Conservation (phyloP, 2,797 vertebrate genomes). For the Coluber constrictor region DNA sequence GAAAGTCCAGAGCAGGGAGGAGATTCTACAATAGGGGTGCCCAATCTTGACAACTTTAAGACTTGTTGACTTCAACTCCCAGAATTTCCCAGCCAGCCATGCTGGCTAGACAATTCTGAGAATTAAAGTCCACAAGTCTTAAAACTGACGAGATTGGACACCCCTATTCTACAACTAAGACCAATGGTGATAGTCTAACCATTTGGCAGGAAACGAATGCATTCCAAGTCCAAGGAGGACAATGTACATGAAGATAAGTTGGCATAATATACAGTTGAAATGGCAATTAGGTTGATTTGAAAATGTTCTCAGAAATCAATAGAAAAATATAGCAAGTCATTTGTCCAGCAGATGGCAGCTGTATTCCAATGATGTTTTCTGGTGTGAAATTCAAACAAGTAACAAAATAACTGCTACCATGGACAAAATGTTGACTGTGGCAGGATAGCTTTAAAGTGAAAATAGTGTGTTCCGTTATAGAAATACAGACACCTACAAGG, state of each 20-base stretch:
- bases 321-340: not conserved
- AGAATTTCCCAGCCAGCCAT: not conserved
- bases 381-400: not conserved
- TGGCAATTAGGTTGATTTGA: not conserved
- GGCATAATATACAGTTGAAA: no score
- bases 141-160: no score
- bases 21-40: not conserved
- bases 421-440: not conserved
- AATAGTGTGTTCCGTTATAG: not conserved
- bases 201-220: not conserved
- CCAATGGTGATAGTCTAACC: not conserved
- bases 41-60: not conserved
- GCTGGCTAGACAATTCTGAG: no score
- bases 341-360: slow-evolving; percentile 20
- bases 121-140: no score
- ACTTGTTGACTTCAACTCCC: not conserved
- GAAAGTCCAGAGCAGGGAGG: not conserved
- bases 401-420: not conserved
- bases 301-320: not conserved
- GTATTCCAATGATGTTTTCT: not conserved
- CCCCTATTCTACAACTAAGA: no score
- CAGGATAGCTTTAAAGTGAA: not conserved
- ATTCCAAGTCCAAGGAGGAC: not conserved
- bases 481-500: not conserved
- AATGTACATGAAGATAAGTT: not conserved